These are phyloP conservation scores for Taphrorychus bicolor DNA, from an alignment of 2,888 invertebrate species.

Conservation along the genomic window DNA sequence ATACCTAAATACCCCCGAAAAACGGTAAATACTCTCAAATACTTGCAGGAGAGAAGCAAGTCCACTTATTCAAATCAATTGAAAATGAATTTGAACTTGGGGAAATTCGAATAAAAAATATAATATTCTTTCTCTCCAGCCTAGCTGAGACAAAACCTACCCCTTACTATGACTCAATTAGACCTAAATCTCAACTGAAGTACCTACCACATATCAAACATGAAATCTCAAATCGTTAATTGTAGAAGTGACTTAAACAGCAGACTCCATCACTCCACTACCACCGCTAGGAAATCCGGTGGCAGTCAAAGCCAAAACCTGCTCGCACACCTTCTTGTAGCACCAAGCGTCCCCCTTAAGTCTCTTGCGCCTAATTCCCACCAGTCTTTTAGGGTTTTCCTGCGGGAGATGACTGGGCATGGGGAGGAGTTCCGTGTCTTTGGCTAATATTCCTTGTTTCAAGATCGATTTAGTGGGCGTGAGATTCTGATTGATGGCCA, in stretches of 20 bases:
- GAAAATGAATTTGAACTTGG: no score
- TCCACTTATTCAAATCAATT: no score
- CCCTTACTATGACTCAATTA: neutral
- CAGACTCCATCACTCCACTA: constrained; percentile 47
- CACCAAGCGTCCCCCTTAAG: constrained; percentile 82
- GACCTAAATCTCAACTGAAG: neutral
- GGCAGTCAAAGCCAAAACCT: constrained; percentile 67
- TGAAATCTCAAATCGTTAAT: no score
- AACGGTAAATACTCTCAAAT: no score
- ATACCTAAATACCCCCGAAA: no score
- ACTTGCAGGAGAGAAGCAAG: no score
- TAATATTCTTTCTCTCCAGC: no score
- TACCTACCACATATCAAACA: no score
- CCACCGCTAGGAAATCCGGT: constrained; percentile 46
- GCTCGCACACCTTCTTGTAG: constrained; percentile 80
- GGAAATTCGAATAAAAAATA: no score
- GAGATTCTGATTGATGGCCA: constrained; percentile 27
- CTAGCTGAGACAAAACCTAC: no score
- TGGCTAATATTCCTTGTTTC: constrained; percentile 45
- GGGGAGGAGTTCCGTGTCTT: no score
- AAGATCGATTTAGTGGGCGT: constrained; percentile 52
- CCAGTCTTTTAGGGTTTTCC: constrained; percentile 47
- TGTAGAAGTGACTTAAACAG: no score
- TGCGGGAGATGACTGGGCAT: neutral
- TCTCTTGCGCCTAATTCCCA: constrained; percentile 75